phyloP scores from a whole-genome alignment of 2,113 vertebrate species.

The Apus apus region DNA sequence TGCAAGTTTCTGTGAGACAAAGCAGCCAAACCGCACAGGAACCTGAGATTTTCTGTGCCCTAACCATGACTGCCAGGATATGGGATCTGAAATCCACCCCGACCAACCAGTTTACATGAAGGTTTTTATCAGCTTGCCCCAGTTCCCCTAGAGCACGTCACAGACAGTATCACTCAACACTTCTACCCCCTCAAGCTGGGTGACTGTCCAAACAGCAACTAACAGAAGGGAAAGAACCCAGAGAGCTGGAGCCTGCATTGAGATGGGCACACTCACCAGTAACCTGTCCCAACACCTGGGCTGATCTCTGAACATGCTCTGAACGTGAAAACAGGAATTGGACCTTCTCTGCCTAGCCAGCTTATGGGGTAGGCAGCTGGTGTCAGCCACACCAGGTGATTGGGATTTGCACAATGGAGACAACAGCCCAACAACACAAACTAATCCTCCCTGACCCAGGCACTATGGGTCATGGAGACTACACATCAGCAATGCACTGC shows the following conservation, averaged over 20 bases:
- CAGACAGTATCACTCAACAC: not conserved
- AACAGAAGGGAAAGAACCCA: not conserved
- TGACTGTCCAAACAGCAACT: not conserved
- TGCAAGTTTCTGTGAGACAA: not conserved
- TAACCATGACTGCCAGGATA: fast-evolving
- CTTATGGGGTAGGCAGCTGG: not conserved
- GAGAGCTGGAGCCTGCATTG: not conserved
- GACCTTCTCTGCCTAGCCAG: not conserved
- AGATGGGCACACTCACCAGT: not conserved
- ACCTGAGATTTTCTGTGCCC: not conserved
- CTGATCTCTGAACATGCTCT: not conserved
- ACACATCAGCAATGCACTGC: not conserved
- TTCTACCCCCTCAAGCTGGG: not conserved
- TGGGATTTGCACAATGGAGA: not conserved
- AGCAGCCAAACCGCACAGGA: not conserved
- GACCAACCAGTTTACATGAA: not conserved
- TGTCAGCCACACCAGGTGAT: not conserved
- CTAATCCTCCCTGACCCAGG: not conserved
- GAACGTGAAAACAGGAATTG: not conserved
- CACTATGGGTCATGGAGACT: not conserved
- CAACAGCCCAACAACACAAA: fast-evolving
- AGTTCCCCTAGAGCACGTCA: not conserved
- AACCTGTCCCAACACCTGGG: not conserved
- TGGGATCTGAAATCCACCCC: not conserved
- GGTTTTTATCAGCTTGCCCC: not conserved